Evolutionary conservation across 2,797 vertebrate species (phyloP).

Genomic region (Sciaenops ocellatus): DNA sequence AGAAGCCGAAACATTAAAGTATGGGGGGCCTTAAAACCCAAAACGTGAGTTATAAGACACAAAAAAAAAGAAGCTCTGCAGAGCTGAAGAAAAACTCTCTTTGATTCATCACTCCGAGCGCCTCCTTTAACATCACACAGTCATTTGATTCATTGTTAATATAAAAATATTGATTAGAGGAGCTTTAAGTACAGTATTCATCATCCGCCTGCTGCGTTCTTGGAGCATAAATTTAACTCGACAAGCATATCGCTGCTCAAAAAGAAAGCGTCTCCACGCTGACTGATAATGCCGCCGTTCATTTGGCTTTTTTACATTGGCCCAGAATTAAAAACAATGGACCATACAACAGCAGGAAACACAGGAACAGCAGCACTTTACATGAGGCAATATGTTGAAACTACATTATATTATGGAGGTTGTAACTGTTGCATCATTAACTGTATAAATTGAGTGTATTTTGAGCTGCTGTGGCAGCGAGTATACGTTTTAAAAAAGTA

Average conservation of each 20-base stretch:
- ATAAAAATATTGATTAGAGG: no score
- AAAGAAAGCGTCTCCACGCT: background rate
- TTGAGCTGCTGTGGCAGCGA: constrained; percentile 4
- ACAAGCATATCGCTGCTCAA: background rate
- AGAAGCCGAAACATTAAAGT: no score
- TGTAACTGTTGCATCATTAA: background rate
- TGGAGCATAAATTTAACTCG: background rate
- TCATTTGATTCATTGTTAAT: no score
- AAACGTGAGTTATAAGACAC: no score
- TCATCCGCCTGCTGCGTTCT: no score
- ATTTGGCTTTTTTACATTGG: background rate
- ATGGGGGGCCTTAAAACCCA: no score
- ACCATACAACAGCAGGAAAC: no score
- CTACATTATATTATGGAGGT: background rate
- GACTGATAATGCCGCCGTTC: background rate
- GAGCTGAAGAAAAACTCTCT: no score
- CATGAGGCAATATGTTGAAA: background rate
- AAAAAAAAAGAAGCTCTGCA: no score
- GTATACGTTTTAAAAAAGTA: background rate
- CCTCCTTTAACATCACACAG: no score
- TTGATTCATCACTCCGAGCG: no score
- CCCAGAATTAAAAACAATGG: background rate
- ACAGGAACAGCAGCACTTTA: background rate
- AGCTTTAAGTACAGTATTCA: no score
- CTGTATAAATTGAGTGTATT: background rate